Evolutionary conservation across 2,113 vertebrate genomes (phyloP).

Genomic region (Cricetomys ansorgei): DNA sequence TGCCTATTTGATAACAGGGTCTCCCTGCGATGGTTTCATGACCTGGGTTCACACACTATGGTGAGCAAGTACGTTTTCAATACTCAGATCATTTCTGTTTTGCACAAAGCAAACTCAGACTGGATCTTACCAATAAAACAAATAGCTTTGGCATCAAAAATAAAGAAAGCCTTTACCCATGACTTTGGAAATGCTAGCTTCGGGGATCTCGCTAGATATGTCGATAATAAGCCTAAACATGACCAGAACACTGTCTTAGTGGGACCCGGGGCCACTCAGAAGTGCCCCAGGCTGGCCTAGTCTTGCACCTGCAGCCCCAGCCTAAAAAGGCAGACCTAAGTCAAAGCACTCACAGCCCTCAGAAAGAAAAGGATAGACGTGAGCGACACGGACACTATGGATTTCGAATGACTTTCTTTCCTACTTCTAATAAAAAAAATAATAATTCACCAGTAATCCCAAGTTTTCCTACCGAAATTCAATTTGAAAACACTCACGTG

Average conservation of each 20-base stretch:
- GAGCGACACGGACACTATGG: neutral
- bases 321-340: neutral
- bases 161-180: neutral
- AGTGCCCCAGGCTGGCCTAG: neutral
- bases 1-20: neutral
- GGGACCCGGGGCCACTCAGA: neutral
- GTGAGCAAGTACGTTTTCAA: constrained; percentile 28
- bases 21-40: neutral
- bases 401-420: neutral
- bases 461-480: constrained; percentile 56
- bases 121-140: neutral
- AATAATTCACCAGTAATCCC: neutral
- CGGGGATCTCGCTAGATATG: neutral
- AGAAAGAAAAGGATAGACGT: neutral
- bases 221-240: neutral
- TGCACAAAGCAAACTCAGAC: neutral
- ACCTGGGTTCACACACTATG: neutral
- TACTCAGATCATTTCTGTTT: neutral
- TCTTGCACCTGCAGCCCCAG: neutral
- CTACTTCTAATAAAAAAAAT: neutral
- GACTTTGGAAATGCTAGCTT: neutral
- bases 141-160: neutral
- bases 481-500: constrained; percentile 77
- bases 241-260: neutral
- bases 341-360: neutral